Base-by-base conservation (phyloP, 2,797 vertebrate genomes). In the Sebastes matsubarae region DNA sequence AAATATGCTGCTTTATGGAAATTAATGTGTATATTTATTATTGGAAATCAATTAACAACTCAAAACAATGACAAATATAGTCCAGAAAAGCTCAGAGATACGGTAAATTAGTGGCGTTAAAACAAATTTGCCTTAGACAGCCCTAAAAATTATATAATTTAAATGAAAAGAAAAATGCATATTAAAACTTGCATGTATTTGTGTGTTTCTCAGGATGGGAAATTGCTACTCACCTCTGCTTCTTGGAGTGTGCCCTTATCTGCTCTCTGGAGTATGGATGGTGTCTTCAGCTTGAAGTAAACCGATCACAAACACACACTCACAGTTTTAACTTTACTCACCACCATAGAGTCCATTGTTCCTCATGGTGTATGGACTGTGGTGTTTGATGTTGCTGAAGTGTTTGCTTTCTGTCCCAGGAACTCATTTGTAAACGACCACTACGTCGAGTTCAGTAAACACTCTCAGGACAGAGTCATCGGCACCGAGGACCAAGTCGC, bases 401-500 rank as follows among this genome's bases (percentile, higher is more conserved):
- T 16, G 0, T 14, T 76, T 89, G 8, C 0, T 86, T 32, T 80
- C 14, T 29, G 2, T 61, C 72, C 0, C 88, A 99, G 98, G 89
- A 97, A 97, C 95, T 98, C 97, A 8, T 99, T 99, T 88, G 94
- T 95, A 30, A 98, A 99, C 75, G 98, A 99, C 88, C 97, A 99
- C 88, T 97, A 99, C 61, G 97, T 99, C 64, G 98, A 99, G 92
- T 99, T 99, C 95, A 99, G 98, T 93, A 99, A 98, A 93, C 97
- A 97, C 74, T 98, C 96, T 92, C 98, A 99, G 93, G 98, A 99
- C 90, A 92, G 98, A 79, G 97, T 99, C 88, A 97, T 99, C 79
- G 98, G 98, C 87, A 99, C 98, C 57, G 98, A 99, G 90, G 98
- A 97, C 82, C 97, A 99, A 77, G 95, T 97, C n/a, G 98, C 98